Evolutionary conservation across 1,140 invertebrate genomes (phyloP), one percentile per base, ranked within the genome.

Genomic region (Temnothorax longispinosus): DNA sequence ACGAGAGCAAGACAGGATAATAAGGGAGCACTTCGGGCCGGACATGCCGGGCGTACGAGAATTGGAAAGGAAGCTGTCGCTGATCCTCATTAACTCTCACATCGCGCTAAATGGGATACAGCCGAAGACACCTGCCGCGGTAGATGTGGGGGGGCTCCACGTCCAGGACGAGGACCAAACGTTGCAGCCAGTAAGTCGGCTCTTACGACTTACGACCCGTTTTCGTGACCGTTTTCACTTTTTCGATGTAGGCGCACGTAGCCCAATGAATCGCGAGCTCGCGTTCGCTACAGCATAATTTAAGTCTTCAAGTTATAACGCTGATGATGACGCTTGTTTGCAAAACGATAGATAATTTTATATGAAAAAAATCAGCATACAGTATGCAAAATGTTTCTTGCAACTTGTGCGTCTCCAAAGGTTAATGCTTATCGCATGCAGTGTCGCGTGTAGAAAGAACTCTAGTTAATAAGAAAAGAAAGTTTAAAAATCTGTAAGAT

Each of bases 91-190:
- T 0, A 97, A 97, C 92, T 94, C 95, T n/a, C 96, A 97, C 93
- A 95, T 96, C 69, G 92, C 94, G 2, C 69, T 96, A 5, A 96
- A 95, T 85, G 94, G 94, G 4, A 92, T 96, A 0, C 94, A 94
- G 56, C 95, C 96, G 0, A 92, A 92, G 15, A 92, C 95, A 2
- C 95, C 96, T 0, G 95, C 94, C 44, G 89, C 96, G 1, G 89
- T 97, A 6, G 96, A 97, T 93, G 95, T 97, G 21, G 96, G 96
- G 10, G 97, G 96, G n/a, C 89, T 97, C 4, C 96, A 96, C 85
- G 90, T 96, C 3, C 88, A 93, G 5, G 92, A 95, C 0, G 90
- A 94, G 0, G 87, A 50, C 4, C 27, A 88, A 1, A 78, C 92
- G 58, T 72, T 94, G 21, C 41, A 88, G 0, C 21, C 64, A 1